These are phyloP conservation scores for Pemphigus obesinymphae DNA, from an alignment of 1,140 invertebrate genomes.

Conservation along the genomic window DNA sequence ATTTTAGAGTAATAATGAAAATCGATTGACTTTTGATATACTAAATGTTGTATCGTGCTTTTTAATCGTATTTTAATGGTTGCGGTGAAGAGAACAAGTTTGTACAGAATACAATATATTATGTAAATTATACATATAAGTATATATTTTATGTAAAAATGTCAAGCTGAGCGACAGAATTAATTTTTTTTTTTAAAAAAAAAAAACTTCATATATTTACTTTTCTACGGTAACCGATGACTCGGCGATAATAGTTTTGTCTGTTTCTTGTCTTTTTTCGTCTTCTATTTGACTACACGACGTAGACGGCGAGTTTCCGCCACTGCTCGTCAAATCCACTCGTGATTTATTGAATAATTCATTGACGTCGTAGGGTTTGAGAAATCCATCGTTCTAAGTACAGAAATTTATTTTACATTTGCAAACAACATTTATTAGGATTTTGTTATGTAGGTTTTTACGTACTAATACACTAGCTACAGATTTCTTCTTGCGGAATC, in stretches of 20 bases:
- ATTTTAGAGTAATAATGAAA: too few relatives aligned
- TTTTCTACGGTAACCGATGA: background rate
- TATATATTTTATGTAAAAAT: too few relatives aligned
- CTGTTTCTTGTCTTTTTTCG: background rate
- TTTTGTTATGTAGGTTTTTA: background rate
- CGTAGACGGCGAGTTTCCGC: background rate
- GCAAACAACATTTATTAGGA: background rate
- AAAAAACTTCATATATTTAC: background rate
- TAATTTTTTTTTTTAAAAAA: too few relatives aligned
- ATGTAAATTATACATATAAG: background rate
- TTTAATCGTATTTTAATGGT: too few relatives aligned
- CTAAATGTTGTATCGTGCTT: too few relatives aligned
- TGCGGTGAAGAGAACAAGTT: too few relatives aligned
- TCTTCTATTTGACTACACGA: background rate
- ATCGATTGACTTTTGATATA: too few relatives aligned
- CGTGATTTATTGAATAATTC: background rate
- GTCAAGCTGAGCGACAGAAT: too few relatives aligned
- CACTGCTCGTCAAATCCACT: background rate
- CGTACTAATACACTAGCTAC: constrained; percentile 57
- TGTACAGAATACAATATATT: too few relatives aligned
- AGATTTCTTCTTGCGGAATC: constrained; percentile 63
- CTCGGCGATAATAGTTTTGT: background rate
- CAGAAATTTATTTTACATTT: too few relatives aligned
- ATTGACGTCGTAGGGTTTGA: constrained; percentile 20
- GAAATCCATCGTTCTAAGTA: background rate